Conservation (phyloP, 2,797 vertebrate species). For the Ctenosaura bakeri region DNA sequence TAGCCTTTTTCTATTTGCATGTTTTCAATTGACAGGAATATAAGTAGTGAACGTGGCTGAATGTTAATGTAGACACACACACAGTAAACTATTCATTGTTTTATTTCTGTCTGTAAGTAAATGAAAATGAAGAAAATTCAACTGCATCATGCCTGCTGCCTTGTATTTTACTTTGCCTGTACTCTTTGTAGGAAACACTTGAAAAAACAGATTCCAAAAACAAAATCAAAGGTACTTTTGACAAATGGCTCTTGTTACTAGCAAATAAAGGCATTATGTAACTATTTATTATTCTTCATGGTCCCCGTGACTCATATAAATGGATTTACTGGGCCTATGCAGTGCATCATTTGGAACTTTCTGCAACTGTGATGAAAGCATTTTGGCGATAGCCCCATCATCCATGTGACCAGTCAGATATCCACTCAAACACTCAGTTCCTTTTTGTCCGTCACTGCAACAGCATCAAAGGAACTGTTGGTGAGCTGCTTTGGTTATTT, state of each 20-base stretch:
- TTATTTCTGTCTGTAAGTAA: slow-evolving; percentile 35
- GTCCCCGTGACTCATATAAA: no score
- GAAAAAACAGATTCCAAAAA: slow-evolving; percentile 24
- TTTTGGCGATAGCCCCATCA: no score
- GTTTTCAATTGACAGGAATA: slow-evolving; percentile 49
- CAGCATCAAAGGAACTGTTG: no score
- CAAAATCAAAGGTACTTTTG: neutral
- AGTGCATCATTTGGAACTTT: no score
- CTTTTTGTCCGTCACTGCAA: no score
- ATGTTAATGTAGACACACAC: slow-evolving; percentile 52
- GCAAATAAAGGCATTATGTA: neutral
- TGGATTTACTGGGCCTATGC: no score
- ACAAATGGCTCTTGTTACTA: neutral
- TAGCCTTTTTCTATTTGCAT: slow-evolving; percentile 50
- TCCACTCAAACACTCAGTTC: no score
- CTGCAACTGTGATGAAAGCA: no score
- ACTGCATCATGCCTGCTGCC: slow-evolving; percentile 5
- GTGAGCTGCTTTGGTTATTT: no score
- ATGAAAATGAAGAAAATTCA: slow-evolving; percentile 25
- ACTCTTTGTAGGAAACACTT: neutral
- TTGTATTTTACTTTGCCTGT: slow-evolving; percentile 41
- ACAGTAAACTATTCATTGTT: neutral
- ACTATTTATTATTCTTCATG: neutral
- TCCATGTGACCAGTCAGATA: no score
- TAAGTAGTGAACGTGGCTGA: slow-evolving; percentile 50